Base-by-base conservation (phyloP, 1,140 invertebrate species). In the Papilio xuthus region DNA sequence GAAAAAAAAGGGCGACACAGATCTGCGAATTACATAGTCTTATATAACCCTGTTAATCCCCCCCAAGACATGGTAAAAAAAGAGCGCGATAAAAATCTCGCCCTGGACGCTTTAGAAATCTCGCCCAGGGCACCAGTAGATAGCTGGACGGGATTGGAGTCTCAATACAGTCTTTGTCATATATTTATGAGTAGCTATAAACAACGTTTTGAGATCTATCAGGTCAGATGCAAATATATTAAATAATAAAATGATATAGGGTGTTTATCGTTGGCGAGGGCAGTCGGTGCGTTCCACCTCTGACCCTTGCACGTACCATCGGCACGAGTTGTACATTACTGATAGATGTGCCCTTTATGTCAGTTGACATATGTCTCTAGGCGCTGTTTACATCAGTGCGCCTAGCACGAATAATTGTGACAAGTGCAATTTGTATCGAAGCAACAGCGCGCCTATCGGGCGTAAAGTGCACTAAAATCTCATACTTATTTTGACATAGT, bases 161-260 rank as follows among this genome's bases (percentile, higher is more conserved):
- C 0, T 3, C 56, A 10, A 60, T 23, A 26, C 23, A 60, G 26
- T 60, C 10, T 60, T 23, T 60, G 12, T 9, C 23, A 69, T 37
- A 37, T 37, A 69, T 69, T 20, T 20, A 32, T 26, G 32, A n/a
- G 4, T 37, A 37, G 1, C 20, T 70, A 32, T 41, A 26, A 32
- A 41, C 15, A 42, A 20, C 18, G 60, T 26, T 7, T 23, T 6
- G 28, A 60, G 20, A 28, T 67, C 26, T 60, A 23, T 60, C 56
- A 12, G 10, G 23, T 9, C 6, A 28, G 4, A 15, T 67, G 60
- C 60, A 67, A 53, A 53, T 53, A 26, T 67, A 67, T 67, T 26
- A 28, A 67, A 67, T 67, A 67, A 67, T 67, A 67, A 67, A 67
- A 67, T 67, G 23, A 71, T 71, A 71, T 71, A 71, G 69, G 67